Evolutionary conservation across 2,888 invertebrate species (phyloP), one percentile per base, ranked within the genome.

Genomic region (Drymonia ruficornis): DNA sequence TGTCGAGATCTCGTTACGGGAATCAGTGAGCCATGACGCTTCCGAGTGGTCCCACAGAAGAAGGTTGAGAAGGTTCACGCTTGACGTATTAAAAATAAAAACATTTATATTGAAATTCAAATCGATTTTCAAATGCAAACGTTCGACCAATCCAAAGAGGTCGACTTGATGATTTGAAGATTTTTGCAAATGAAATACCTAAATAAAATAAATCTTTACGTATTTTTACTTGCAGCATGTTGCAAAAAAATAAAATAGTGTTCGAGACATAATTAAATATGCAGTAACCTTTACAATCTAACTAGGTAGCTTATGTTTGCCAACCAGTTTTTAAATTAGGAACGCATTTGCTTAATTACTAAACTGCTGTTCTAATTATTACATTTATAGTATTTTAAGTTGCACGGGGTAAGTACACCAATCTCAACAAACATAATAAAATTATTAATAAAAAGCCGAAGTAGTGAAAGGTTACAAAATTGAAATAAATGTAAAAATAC

Each of bases 1-100:
- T 67, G 70, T 74, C 70, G 75, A 73, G 70, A 74, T 77, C 79
- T 81, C 63, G 75, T 82, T 83, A 81, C 74, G 63, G 61, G 53
- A 72, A 52, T 59, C 76, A 61, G 60, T 78, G 76, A 76, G 72
- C 70, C 80, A 66, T 76, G 70, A 67, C 69, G 53, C 49, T 59
- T 42, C 49, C 52, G 57, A 62, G 55, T 50, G 50, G 44, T 55
- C 49, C 55, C 43, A 51, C 40, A 63, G 68, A 64, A 76, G 75
- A 68, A 65, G 68, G 63, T 49, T 53, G 63, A 76, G 75, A 68
- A 65, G 68, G 63, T 49, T 53, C 44, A 57, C n/a, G 29, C 36
- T 43, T n/a, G 47, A 51, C n/a, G 23, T 34, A 49, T 52, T 31
- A 12, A 45, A 28, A 23, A 46, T 9, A 46, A 29, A 7, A 46